Percentiles rank a stretch among this genome's conserved stretches.
Evolutionary conservation across 2,888 invertebrate species (phyloP).

Genomic region (Norana najaformis): DNA sequence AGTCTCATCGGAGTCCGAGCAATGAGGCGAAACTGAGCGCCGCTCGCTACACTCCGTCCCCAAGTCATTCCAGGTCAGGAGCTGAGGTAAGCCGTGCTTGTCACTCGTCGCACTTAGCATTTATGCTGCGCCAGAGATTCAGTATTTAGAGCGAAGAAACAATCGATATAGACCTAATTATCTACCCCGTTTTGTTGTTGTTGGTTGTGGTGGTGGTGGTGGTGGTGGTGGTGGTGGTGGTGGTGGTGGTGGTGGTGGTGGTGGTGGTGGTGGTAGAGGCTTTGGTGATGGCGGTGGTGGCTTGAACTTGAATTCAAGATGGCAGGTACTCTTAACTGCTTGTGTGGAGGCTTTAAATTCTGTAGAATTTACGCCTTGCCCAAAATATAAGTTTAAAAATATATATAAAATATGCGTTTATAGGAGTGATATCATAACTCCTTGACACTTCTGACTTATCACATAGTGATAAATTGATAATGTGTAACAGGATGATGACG

Average conservation of each 20-base stretch:
- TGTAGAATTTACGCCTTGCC: no score
- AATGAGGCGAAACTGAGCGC: neutral
- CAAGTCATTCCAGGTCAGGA: conserved; percentile 23
- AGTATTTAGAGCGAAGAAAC: neutral
- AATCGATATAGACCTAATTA: no score
- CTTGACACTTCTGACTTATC: neutral
- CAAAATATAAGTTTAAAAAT: no score
- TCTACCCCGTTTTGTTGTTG: no score
- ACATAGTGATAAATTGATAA: neutral
- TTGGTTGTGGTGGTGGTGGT: no score
- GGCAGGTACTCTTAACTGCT: no score
- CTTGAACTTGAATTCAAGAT: no score
- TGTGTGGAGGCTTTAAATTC: no score
- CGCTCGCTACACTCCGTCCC: conserved; percentile 8
- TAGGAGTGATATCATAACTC: no score
- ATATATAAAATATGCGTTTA: no score
- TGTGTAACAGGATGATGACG: conserved; percentile 39
- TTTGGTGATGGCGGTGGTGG: neutral
- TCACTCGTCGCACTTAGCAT: no score
- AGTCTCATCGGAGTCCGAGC: neutral
- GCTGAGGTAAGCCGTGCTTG: neutral
- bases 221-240: neutral
- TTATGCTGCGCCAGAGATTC: neutral
- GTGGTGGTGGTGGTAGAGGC: neutral
- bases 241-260: neutral